phyloP scores from a whole-genome alignment of 2,113 vertebrate genomes.

The Gadus macrocephalus region DNA sequence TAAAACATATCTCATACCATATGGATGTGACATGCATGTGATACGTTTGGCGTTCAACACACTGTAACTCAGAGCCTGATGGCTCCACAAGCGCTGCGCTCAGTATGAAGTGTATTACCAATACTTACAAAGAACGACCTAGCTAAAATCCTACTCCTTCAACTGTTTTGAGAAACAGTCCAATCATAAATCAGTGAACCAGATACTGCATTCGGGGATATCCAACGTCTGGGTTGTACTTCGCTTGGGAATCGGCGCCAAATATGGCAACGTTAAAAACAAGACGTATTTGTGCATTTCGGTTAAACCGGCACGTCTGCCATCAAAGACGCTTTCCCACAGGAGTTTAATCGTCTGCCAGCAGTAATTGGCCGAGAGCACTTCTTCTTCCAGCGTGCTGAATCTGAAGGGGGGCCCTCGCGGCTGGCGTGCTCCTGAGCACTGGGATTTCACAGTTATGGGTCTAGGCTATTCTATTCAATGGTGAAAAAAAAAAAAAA shows the following conservation, averaged over 20 bases:
- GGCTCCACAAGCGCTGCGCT: background rate
- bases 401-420: slow-evolving; percentile 39
- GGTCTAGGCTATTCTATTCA: slow-evolving; percentile 32
- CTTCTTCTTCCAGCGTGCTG: slow-evolving; percentile 27
- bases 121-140: no score
- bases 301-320: background rate
- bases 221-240: no score
- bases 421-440: slow-evolving; percentile 39
- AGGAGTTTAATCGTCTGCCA: slow-evolving; percentile 26
- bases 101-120: background rate
- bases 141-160: no score
- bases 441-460: slow-evolving; percentile 35
- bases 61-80: background rate
- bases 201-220: no score
- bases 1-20: background rate
- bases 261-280: no score
- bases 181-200: no score
- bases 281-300: no score
- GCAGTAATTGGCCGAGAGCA: slow-evolving; percentile 18
- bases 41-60: no score
- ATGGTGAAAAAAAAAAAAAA: slow-evolving; percentile 36
- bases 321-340: slow-evolving; percentile 5
- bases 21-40: background rate
- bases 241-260: no score
- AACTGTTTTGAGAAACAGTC: no score